Percentiles rank a stretch among this genome's conserved stretches.
These are phyloP conservation scores for Brachyhypopomus occidentalis DNA, from an alignment of 2,113 vertebrate species.

Conservation along the genomic window DNA sequence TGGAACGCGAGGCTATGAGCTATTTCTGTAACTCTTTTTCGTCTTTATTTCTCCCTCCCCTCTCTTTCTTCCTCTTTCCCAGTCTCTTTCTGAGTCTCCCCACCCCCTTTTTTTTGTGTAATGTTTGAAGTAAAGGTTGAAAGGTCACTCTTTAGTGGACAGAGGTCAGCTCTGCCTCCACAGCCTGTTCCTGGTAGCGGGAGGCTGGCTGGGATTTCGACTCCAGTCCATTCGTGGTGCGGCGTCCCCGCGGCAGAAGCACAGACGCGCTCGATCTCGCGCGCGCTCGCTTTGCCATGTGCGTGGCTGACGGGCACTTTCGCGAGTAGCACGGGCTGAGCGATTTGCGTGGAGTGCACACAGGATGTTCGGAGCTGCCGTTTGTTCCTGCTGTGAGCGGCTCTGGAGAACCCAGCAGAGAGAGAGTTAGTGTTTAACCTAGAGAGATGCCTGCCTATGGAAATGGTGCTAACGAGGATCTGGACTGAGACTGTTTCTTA, in stretches of 20 bases:
- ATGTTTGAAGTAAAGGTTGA: slow-evolving; percentile 1
- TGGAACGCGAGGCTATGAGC: too few species aligned
- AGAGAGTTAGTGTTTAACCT: neutral
- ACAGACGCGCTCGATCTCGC: slow-evolving; percentile 37
- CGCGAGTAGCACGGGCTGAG: slow-evolving; percentile 14
- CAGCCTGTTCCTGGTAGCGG: slow-evolving; percentile 69
- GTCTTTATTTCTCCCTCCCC: neutral
- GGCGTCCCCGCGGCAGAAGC: slow-evolving; percentile 60
- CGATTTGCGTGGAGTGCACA: neutral
- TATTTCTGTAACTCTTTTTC: too few species aligned
- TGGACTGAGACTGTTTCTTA: neutral
- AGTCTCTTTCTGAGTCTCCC: neutral
- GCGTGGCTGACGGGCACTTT: slow-evolving; percentile 10
- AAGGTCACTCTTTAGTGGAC: slow-evolving; percentile 48
- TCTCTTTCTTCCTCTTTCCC: neutral
- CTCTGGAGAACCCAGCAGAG: neutral
- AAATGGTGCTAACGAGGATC: slow-evolving; percentile 2
- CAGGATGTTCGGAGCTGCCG: neutral
- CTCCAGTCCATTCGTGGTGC: slow-evolving; percentile 62
- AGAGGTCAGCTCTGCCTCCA: slow-evolving; percentile 59
- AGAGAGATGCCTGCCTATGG: neutral
- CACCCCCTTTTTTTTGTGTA: neutral
- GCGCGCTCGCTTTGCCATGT: slow-evolving; percentile 28
- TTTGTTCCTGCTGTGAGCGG: neutral
- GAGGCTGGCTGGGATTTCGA: slow-evolving; percentile 68